These are phyloP conservation scores for Orthochromis malagaraziensis DNA, from an alignment of 2,113 vertebrate genomes.

Conservation along the genomic window DNA sequence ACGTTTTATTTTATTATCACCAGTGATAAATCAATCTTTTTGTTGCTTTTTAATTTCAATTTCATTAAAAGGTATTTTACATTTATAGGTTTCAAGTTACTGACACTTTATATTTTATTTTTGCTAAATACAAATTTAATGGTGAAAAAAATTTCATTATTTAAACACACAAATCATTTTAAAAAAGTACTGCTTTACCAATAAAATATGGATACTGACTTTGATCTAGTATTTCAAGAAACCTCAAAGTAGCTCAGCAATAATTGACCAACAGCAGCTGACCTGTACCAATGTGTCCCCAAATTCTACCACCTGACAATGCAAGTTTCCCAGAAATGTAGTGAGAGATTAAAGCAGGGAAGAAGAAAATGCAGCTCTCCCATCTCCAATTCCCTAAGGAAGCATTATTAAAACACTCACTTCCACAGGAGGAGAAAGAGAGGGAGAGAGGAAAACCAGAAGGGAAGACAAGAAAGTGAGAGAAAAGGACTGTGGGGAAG, in stretches of 20 bases:
- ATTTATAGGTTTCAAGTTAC: background rate
- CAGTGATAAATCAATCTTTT: background rate
- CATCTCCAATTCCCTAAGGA: conserved; percentile 73
- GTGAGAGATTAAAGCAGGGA: conserved; percentile 51
- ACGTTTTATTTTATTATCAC: background rate
- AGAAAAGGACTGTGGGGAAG: conserved; percentile 38
- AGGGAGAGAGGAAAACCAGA: conserved; percentile 37
- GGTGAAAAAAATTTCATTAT: background rate
- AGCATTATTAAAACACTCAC: conserved; percentile 81
- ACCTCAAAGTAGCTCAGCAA: background rate
- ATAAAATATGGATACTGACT: background rate
- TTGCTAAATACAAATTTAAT: background rate
- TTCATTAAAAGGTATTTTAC: background rate
- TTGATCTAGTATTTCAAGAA: background rate
- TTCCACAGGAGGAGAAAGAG: conserved; percentile 71
- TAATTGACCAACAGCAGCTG: background rate
- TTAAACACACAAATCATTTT: background rate
- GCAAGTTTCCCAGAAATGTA: conserved; percentile 67
- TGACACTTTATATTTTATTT: background rate
- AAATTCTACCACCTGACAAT: background rate
- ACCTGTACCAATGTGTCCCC: background rate
- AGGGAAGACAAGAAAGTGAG: conserved; percentile 4
- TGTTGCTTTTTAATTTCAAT: background rate
- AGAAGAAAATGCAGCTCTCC: conserved; percentile 59
- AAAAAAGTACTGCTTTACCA: background rate